These are phyloP conservation scores for Bubo bubo DNA, from an alignment of 2,113 vertebrate species.

Conservation along the genomic window DNA sequence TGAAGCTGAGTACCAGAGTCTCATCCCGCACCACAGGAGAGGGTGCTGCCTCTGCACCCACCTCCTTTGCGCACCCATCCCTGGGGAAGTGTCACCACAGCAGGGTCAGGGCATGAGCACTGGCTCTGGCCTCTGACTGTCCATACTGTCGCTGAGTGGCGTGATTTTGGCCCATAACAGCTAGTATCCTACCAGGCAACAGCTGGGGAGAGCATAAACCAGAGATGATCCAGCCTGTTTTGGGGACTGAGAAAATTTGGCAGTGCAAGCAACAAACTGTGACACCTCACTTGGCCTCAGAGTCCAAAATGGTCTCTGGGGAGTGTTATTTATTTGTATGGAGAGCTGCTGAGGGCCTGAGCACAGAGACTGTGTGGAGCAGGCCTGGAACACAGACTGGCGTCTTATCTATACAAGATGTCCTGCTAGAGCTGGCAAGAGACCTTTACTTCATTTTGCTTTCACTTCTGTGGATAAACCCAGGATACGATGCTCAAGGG, in stretches of 20 bases:
- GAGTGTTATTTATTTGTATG: background rate
- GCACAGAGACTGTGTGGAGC: background rate
- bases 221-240: background rate
- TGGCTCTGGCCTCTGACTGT: background rate
- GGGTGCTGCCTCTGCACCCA: background rate
- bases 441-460: background rate
- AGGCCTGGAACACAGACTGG: background rate
- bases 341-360: background rate
- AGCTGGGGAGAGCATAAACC: background rate
- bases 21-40: accelerated
- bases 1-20: background rate
- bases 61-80: background rate
- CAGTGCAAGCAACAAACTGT: background rate
- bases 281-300: background rate
- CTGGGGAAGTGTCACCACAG: background rate
- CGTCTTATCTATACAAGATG: background rate
- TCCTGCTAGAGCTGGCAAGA: background rate
- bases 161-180: background rate
- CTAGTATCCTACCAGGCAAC: background rate
- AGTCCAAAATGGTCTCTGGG: background rate
- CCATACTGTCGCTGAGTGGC: background rate
- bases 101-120: background rate
- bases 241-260: background rate
- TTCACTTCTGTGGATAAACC: background rate
- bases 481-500: background rate